Evolutionary conservation across 2,113 vertebrate species (phyloP).

Genomic region (Amazona guildingii): DNA sequence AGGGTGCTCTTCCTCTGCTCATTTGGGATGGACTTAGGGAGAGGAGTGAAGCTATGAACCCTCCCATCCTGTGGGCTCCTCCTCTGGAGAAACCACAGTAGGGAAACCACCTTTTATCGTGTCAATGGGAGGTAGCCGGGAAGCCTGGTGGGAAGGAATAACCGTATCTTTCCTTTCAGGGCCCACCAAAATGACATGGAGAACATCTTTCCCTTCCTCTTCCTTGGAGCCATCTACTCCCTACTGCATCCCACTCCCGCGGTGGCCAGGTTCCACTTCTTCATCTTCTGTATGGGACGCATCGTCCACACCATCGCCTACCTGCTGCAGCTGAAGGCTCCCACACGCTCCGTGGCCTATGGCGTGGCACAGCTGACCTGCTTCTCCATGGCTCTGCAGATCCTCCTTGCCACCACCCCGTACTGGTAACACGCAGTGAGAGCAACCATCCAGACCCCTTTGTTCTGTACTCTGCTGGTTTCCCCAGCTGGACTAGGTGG

Average conservation of each 20-base stretch:
- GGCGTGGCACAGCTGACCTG: slow-evolving; percentile 87
- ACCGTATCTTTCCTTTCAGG: slow-evolving; percentile 64
- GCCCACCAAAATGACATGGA: slow-evolving; percentile 93
- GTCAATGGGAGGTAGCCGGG: not conserved
- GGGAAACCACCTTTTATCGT: not conserved
- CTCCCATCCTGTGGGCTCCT: not conserved
- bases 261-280: slow-evolving; percentile 87
- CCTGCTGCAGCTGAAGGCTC: slow-evolving; percentile 79
- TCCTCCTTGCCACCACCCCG: slow-evolving; percentile 71
- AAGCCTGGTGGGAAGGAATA: not conserved
- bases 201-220: slow-evolving; percentile 94
- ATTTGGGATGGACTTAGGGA: not conserved
- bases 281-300: slow-evolving; percentile 83
- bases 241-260: slow-evolving; percentile 79
- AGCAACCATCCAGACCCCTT: accelerated
- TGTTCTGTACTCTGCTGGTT: not conserved
- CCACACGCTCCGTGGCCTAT: slow-evolving; percentile 87
- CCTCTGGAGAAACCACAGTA: not conserved
- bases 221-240: slow-evolving; percentile 90
- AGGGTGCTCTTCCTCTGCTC: accelerated
- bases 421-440: slow-evolving; percentile 63
- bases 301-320: slow-evolving; percentile 87
- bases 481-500: not conserved
- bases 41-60: not conserved
- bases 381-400: slow-evolving; percentile 91